Percentiles rank a stretch among this genome's conserved stretches.
phyloP scores from a whole-genome alignment of 2,888 invertebrate species.

The Marronus borbonicus region DNA sequence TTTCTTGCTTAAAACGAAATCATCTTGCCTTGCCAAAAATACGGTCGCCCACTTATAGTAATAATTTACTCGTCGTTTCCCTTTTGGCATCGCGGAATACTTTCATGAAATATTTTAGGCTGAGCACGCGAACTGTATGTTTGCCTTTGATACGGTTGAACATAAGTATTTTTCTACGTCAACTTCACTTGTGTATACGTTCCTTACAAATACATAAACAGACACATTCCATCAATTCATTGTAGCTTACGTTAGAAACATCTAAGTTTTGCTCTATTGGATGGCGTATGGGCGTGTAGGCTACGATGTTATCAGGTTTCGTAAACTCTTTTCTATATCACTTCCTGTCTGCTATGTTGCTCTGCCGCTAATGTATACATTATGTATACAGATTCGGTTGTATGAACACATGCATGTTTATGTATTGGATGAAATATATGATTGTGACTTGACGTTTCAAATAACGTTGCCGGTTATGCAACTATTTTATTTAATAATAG shows the following conservation, averaged over 20 bases:
- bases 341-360: neutral
- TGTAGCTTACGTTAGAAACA: neutral
- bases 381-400: neutral
- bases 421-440: no score
- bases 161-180: slow-evolving; percentile 1
- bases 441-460: no score
- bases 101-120: neutral
- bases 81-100: slow-evolving; percentile 2
- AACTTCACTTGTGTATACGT: neutral
- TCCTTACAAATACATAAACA: neutral
- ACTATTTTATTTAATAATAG: no score
- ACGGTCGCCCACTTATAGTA: slow-evolving; percentile 12
- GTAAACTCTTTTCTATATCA: neutral
- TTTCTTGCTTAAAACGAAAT: slow-evolving; percentile 10
- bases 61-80: slow-evolving; percentile 27
- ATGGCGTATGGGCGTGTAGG: slow-evolving; percentile 6
- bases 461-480: no score
- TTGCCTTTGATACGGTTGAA: slow-evolving; percentile 3
- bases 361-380: neutral
- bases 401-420: no score
- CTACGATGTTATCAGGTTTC: slow-evolving; percentile 2
- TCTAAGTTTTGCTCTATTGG: neutral
- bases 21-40: slow-evolving; percentile 27
- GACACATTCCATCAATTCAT: neutral
- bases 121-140: neutral